A percentile compares a stretch with the other conserved stretches of the same genome.
These are phyloP conservation scores for Ptychodera flava DNA, from an alignment of 35 echinoderm and acorn worm genomes.

Conservation along the genomic window DNA sequence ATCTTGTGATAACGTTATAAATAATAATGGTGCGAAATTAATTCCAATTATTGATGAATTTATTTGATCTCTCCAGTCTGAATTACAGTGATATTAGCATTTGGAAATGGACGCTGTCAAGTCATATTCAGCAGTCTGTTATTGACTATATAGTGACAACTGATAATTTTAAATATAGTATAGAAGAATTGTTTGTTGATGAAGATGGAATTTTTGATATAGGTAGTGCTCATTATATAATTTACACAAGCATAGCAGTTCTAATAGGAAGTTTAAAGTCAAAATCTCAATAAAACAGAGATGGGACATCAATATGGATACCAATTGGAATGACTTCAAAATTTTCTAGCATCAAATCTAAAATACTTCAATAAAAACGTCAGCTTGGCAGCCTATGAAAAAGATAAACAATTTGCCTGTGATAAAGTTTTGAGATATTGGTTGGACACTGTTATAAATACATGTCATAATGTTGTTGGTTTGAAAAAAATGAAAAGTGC, in stretches of 20 bases:
- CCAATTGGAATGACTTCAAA: not conserved
- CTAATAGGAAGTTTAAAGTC: not conserved
- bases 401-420: not conserved
- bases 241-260: not conserved
- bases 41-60: constrained; percentile 4
- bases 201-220: not conserved
- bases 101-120: not conserved
- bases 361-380: not conserved
- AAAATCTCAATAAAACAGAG: not conserved
- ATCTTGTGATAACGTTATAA: not conserved
- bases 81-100: not conserved
- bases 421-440: constrained; percentile 4
- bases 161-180: not conserved
- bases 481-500: not conserved
- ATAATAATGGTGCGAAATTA: constrained; percentile 4
- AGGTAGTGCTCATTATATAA: constrained; percentile 13
- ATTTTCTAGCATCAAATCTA: not conserved
- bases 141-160: constrained; percentile 8
- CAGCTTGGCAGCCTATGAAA: not conserved
- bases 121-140: not conserved
- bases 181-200: constrained; percentile 5
- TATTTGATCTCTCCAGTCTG: not conserved
- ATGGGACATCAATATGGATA: not conserved
- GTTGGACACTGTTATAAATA: not conserved
- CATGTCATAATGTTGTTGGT: not conserved